Percentiles rank a stretch among this genome's conserved stretches.
Evolutionary conservation across 2,113 vertebrate genomes (phyloP).

Genomic region (Pseudorhombus dupliciocellatus): DNA sequence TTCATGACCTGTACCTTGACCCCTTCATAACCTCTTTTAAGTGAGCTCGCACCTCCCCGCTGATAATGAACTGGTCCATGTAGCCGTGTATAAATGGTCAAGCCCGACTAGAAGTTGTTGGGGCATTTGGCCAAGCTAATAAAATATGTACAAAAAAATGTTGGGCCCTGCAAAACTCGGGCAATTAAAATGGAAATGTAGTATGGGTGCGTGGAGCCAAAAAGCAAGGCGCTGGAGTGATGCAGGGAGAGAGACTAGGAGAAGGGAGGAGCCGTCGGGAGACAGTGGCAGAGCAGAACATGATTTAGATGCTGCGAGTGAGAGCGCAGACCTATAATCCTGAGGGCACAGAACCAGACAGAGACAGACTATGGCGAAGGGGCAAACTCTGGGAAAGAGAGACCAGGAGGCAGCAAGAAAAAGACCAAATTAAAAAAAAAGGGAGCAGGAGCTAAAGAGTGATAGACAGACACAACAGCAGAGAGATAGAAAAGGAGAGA

Average conservation of each 20-base stretch:
- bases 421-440: slow-evolving; percentile 17
- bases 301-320: slow-evolving; percentile 75
- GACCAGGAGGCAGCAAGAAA: slow-evolving; percentile 44
- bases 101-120: slow-evolving; percentile 46
- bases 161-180: slow-evolving; percentile 51
- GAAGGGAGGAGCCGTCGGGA: slow-evolving; percentile 52
- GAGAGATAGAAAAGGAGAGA: slow-evolving; percentile 43
- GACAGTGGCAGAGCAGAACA: slow-evolving; percentile 61
- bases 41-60: slow-evolving; percentile 61
- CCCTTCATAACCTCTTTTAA: slow-evolving; percentile 63
- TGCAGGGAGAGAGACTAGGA: slow-evolving; percentile 1
- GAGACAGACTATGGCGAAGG: slow-evolving; percentile 47
- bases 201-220: slow-evolving; percentile 61
- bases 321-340: slow-evolving; percentile 73
- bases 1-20: slow-evolving; percentile 68
- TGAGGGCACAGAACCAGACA: slow-evolving; percentile 57
- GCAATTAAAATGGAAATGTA: slow-evolving; percentile 76
- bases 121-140: slow-evolving; percentile 60
- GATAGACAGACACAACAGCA: slow-evolving; percentile 48
- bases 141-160: slow-evolving; percentile 72
- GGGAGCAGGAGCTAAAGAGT: slow-evolving; percentile 42
- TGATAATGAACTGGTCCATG: slow-evolving; percentile 72
- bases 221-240: slow-evolving; percentile 46
- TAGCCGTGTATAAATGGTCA: slow-evolving; percentile 68
- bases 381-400: slow-evolving; percentile 41